Conservation (phyloP, 2,113 vertebrate genomes). For the Sebastes schlegelii region DNA sequence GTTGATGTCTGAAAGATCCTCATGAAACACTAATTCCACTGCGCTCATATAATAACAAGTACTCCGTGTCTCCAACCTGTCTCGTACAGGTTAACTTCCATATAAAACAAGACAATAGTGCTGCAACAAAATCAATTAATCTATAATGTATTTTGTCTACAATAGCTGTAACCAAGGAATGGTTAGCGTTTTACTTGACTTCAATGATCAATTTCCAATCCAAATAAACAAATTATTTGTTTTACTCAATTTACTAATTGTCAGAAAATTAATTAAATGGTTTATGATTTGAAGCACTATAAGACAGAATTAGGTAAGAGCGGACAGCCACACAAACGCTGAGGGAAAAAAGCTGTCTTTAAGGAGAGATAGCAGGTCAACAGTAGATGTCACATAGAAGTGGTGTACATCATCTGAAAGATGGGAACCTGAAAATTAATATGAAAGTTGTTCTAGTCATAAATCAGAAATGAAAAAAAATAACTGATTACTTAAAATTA, state of each 20-base stretch:
- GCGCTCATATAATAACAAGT: neutral
- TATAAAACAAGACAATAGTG: neutral
- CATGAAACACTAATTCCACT: neutral
- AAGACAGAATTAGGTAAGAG: neutral
- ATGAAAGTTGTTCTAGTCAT: too few relatives aligned
- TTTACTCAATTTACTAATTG: neutral
- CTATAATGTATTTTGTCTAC: neutral
- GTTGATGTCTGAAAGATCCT: constrained; percentile 4
- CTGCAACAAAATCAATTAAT: neutral
- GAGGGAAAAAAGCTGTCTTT: neutral
- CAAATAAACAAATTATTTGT: neutral
- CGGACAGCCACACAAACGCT: neutral
- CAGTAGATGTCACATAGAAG: too few relatives aligned
- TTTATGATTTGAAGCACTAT: neutral
- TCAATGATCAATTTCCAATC: neutral
- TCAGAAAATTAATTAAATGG: neutral
- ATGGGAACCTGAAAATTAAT: too few relatives aligned
- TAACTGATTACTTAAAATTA: too few relatives aligned
- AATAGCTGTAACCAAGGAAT: neutral
- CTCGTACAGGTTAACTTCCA: neutral
- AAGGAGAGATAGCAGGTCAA: too few relatives aligned
- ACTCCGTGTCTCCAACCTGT: neutral
- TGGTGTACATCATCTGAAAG: too few relatives aligned
- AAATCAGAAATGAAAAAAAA: too few relatives aligned
- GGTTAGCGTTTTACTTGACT: neutral